A percentile compares a stretch with the other conserved stretches of the same genome.
These are phyloP conservation scores for Crocallis elinguaria DNA, from an alignment of 2,888 invertebrate species.

Conservation along the genomic window DNA sequence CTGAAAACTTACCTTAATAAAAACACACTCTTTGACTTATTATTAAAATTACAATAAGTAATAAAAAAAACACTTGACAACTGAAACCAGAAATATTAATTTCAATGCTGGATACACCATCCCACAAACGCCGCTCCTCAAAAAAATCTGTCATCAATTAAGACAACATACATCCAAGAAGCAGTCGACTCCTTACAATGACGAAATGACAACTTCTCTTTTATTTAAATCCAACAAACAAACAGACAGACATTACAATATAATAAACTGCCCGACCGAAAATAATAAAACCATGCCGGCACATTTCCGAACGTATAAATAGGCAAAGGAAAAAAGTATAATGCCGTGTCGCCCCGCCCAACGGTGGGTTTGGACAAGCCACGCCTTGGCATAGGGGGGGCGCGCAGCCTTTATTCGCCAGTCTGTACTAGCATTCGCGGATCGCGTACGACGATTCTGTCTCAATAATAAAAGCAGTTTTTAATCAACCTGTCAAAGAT, in stretches of 20 bases:
- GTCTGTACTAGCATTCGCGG: slow-evolving; percentile 70
- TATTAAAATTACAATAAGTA: neutral
- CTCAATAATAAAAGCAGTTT: slow-evolving; percentile 29
- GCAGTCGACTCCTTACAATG: slow-evolving; percentile 54
- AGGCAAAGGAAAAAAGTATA: slow-evolving; percentile 58
- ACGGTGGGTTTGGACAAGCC: slow-evolving; percentile 49
- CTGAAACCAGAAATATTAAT: neutral
- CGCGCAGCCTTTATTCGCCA: slow-evolving; percentile 63
- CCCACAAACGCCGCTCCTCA: neutral
- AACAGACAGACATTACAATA: slow-evolving; percentile 69
- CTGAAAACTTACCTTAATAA: too few species aligned
- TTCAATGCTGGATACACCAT: slow-evolving; percentile 1
- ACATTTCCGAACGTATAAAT: slow-evolving; percentile 58
- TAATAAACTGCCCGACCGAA: slow-evolving; percentile 69
- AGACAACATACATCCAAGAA: slow-evolving; percentile 48
- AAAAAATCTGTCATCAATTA: slow-evolving; percentile 48
- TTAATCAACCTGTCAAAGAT: slow-evolving; percentile 16
- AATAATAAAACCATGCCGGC: slow-evolving; percentile 60
- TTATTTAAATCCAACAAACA: slow-evolving; percentile 72
- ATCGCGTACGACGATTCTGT: slow-evolving; percentile 59
- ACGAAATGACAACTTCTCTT: slow-evolving; percentile 55
- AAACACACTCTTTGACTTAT: too few species aligned
- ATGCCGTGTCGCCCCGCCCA: slow-evolving; percentile 55
- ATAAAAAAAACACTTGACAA: slow-evolving; percentile 1
- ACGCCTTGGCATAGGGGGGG: slow-evolving; percentile 65